Percentiles rank a stretch among this genome's conserved stretches.
Conservation (phyloP, 1,140 invertebrate species). For the Drosophila setifemur region DNA sequence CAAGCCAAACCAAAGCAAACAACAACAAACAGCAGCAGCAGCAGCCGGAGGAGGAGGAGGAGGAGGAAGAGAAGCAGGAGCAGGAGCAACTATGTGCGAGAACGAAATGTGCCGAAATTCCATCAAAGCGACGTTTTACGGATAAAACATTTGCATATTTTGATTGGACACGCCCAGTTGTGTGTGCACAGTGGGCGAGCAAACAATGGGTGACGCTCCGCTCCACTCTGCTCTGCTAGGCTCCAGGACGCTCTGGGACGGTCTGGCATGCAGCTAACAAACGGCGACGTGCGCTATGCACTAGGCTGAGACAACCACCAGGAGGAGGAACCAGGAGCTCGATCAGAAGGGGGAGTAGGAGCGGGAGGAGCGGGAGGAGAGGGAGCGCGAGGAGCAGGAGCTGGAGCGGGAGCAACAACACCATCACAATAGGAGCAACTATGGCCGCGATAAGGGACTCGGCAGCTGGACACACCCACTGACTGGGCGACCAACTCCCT, state of each 20-base stretch:
- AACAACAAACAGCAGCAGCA: constrained; percentile 65
- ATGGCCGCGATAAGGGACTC: constrained; percentile 53
- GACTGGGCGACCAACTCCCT: constrained; percentile 31
- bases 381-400: constrained; percentile 1
- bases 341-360: background rate
- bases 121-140: constrained; percentile 78
- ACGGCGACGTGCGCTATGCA: constrained; percentile 62
- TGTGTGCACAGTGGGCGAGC: constrained; percentile 64
- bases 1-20: constrained; percentile 60
- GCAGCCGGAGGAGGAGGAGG: background rate
- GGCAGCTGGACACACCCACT: constrained; percentile 38
- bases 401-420: constrained; percentile 12
- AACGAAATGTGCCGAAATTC: constrained; percentile 73
- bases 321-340: constrained; percentile 12
- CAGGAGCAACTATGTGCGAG: constrained; percentile 15
- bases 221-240: too few species aligned
- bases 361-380: background rate
- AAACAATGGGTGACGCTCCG: constrained; percentile 58
- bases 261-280: constrained; percentile 62
- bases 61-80: constrained; percentile 9
- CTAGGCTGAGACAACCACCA: constrained; percentile 44
- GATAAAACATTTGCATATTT: constrained; percentile 79
- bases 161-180: constrained; percentile 74
- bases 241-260: constrained; percentile 17
- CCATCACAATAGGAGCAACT: constrained; percentile 28